phyloP scores from a whole-genome alignment of 2,797 vertebrate species.

The Hylomyscus alleni region DNA sequence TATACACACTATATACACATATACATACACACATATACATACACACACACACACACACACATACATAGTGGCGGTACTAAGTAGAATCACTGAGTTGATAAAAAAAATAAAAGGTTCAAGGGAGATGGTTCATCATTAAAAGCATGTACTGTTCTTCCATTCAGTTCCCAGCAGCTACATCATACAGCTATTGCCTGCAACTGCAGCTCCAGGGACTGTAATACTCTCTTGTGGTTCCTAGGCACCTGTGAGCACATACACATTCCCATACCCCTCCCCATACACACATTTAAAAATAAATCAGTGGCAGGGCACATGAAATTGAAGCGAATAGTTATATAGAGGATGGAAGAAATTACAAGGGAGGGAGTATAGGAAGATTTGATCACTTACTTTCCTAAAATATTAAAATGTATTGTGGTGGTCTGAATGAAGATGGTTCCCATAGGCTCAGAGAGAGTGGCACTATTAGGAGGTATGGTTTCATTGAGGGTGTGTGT shows the following conservation, averaged over 20 bases:
- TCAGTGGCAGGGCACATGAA: not conserved
- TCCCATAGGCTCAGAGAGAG: not conserved
- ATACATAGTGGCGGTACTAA: not conserved
- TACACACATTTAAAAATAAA: not conserved
- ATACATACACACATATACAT: no score
- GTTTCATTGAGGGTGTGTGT: not conserved
- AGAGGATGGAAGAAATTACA: not conserved
- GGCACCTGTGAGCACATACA: not conserved
- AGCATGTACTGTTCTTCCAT: not conserved
- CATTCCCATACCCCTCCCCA: not conserved
- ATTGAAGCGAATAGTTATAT: not conserved
- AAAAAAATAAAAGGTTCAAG: not conserved
- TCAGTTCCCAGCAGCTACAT: not conserved
- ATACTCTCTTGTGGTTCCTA: not conserved
- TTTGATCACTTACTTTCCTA: not conserved
- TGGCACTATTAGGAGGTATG: not conserved
- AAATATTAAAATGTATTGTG: not conserved
- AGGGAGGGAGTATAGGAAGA: not conserved
- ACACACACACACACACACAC: not conserved
- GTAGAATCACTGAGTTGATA: not conserved
- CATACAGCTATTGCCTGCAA: not conserved
- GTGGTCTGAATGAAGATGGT: not conserved
- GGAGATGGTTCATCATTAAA: not conserved
- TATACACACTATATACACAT: no score
- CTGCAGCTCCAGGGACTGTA: not conserved